Evolutionary conservation across 2,797 vertebrate genomes (phyloP).

Genomic region (Cirrhinus mrigala): DNA sequence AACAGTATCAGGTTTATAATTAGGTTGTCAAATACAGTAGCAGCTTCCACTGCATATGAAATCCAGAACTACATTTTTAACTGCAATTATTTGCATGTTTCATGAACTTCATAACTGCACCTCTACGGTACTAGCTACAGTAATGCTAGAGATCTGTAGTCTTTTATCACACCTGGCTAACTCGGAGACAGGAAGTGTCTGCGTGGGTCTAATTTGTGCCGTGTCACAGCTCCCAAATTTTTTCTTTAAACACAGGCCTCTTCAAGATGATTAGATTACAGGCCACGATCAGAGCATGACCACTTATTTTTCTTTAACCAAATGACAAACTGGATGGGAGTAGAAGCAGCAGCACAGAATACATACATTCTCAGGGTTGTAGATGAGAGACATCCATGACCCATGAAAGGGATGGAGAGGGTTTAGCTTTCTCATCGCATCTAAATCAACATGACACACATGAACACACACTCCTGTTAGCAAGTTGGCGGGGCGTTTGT

Average conservation of each 20-base stretch:
- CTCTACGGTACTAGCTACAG: conserved; percentile 9
- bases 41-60: background rate
- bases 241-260: conserved; percentile 32
- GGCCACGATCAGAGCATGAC: conserved; percentile 45
- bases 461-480: conserved; percentile 39
- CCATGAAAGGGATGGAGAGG: conserved; percentile 40
- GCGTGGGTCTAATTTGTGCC: conserved; percentile 54
- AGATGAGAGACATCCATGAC: conserved; percentile 33
- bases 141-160: background rate
- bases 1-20: background rate
- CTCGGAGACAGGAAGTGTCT: conserved; percentile 57
- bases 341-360: conserved; percentile 19
- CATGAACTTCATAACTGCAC: background rate
- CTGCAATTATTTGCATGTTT: background rate
- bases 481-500: conserved; percentile 19
- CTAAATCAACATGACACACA: conserved; percentile 53
- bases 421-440: conserved; percentile 36
- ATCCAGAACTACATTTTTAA: background rate
- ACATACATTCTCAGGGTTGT: conserved; percentile 33
- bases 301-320: conserved; percentile 32
- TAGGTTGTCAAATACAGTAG: background rate
- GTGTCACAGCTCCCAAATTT: conserved; percentile 41
- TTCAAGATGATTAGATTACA: conserved; percentile 59
- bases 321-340: conserved; percentile 37
- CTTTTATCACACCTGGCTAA: conserved; percentile 29